Conservation (phyloP, 2,113 vertebrate species). For the Toxotes jaculatrix region DNA sequence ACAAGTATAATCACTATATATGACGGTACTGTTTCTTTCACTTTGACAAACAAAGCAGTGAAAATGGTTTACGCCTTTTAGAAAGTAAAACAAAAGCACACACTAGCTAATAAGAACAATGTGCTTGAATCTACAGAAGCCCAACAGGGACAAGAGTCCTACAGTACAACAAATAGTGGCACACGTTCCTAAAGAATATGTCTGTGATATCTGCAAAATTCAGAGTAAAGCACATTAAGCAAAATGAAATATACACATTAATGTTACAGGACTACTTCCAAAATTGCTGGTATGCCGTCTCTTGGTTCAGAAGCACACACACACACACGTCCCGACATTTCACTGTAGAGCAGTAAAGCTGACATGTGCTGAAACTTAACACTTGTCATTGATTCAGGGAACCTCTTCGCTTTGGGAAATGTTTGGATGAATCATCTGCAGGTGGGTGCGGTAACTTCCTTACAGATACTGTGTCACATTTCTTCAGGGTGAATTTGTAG, state of each 20-base stretch:
- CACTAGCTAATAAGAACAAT: no score
- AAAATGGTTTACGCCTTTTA: not conserved
- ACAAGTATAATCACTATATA: not conserved
- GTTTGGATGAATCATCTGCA: slow-evolving; percentile 57
- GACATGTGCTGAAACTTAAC: slow-evolving; percentile 52
- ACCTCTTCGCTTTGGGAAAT: slow-evolving; percentile 48
- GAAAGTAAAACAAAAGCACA: not conserved
- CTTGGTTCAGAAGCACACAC: not conserved
- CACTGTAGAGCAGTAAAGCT: not conserved
- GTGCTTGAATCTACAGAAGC: not conserved
- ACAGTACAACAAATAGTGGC: not conserved
- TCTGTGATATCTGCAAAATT: not conserved
- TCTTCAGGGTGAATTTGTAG: not conserved
- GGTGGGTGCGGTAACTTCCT: slow-evolving; percentile 28
- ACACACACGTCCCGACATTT: not conserved
- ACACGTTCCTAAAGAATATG: no score
- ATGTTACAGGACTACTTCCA: no score
- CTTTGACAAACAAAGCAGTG: not conserved
- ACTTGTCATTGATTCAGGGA: slow-evolving; percentile 50
- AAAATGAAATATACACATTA: not conserved
- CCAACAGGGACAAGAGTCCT: not conserved
- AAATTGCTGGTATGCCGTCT: not conserved
- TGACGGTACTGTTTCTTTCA: not conserved
- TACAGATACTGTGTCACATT: slow-evolving; percentile 26
- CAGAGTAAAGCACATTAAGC: not conserved